A percentile compares a stretch with the other conserved stretches of the same genome.
These are phyloP conservation scores for Gallinago jamesoni DNA, from an alignment of 2,113 vertebrate genomes.

Conservation along the genomic window DNA sequence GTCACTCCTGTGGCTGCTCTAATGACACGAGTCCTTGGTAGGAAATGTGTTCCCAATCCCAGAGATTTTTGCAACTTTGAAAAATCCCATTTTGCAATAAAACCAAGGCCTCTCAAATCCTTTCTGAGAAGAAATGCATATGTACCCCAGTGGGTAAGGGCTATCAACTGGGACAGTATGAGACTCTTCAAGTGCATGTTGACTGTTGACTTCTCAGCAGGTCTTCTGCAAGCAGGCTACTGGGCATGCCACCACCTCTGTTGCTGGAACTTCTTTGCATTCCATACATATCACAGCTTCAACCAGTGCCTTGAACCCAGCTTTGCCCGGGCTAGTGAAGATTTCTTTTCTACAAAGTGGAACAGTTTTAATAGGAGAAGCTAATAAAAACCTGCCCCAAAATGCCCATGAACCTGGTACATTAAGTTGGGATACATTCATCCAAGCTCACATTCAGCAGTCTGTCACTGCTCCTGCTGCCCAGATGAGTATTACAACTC, in stretches of 20 bases:
- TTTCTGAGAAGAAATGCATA: background rate
- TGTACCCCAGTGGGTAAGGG: background rate
- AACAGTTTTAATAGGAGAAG: background rate
- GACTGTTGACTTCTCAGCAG: background rate
- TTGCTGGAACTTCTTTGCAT: background rate
- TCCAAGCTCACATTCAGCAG: background rate
- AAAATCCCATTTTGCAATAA: background rate
- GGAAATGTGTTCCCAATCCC: background rate
- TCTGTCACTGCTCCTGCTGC: background rate
- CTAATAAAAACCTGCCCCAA: background rate
- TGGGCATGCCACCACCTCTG: background rate
- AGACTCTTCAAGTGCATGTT: background rate
- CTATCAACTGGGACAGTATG: background rate
- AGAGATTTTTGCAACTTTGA: background rate
- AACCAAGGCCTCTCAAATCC: background rate
- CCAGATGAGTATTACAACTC: background rate
- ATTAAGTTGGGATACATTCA: background rate
- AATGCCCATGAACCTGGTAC: background rate
- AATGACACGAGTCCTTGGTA: background rate
- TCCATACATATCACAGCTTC: background rate
- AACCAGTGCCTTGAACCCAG: background rate
- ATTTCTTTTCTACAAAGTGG: background rate
- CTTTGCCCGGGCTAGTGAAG: background rate
- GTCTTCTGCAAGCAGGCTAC: background rate
- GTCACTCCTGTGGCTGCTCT: background rate